phyloP scores from a whole-genome alignment of 1,140 invertebrate species.

The Euwallacea similis region DNA sequence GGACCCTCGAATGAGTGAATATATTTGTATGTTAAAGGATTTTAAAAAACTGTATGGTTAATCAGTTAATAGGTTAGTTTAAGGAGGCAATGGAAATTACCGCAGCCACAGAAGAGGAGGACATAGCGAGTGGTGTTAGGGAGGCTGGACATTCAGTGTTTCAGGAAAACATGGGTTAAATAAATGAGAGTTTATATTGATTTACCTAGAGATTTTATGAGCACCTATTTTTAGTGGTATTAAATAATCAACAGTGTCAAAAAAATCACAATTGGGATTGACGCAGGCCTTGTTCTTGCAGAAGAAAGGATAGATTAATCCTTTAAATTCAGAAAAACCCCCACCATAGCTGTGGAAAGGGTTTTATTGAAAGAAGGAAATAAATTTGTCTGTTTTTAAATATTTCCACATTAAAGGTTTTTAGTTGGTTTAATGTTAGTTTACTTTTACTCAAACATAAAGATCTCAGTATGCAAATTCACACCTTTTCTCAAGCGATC shows the following conservation, averaged over 20 bases:
- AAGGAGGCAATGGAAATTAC: slow-evolving; percentile 76
- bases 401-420: slow-evolving; percentile 44
- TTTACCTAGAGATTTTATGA: too few relatives aligned
- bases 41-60: background rate
- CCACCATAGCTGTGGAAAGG: too few relatives aligned
- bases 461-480: slow-evolving; percentile 68
- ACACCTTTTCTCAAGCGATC: too few relatives aligned
- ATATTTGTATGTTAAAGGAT: slow-evolving; percentile 70
- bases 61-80: slow-evolving; percentile 63
- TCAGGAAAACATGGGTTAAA: slow-evolving; percentile 76
- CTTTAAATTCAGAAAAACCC: too few relatives aligned
- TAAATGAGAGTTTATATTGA: slow-evolving; percentile 51
- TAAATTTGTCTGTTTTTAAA: too few relatives aligned
- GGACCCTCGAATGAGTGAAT: too few relatives aligned
- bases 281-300: slow-evolving; percentile 70
- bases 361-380: too few relatives aligned
- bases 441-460: slow-evolving; percentile 76
- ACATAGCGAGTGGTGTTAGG: slow-evolving; percentile 74
- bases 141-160: slow-evolving; percentile 83
- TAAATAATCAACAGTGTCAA: slow-evolving; percentile 27
- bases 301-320: slow-evolving; percentile 65
- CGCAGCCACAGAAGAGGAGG: slow-evolving; percentile 77
- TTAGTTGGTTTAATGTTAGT: slow-evolving; percentile 78
- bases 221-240: slow-evolving; percentile 39
- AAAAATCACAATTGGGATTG: slow-evolving; percentile 71